Conservation (phyloP, 2,797 vertebrate genomes). For the Rhinophrynus dorsalis region DNA sequence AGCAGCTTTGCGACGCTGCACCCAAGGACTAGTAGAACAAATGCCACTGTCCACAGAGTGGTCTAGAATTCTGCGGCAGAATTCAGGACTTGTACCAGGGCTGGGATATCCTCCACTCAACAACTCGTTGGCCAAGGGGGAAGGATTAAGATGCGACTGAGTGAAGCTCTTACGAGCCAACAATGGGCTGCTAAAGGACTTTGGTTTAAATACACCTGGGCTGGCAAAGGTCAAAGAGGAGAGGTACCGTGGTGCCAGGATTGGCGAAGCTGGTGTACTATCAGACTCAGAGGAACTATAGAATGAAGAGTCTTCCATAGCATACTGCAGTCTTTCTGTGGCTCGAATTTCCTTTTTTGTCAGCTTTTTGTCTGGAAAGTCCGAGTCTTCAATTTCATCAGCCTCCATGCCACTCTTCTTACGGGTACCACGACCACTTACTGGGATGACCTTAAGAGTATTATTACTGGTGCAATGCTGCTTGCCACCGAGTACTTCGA, state of each 20-base stretch:
- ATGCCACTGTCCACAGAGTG: neutral
- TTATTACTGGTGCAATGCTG: neutral
- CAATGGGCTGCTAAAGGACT: neutral
- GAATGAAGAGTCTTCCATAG: slow-evolving; percentile 51
- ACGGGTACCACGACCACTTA: slow-evolving; percentile 60
- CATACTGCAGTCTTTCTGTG: neutral
- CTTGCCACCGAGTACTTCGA: slow-evolving; percentile 56
- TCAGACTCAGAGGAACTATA: slow-evolving; percentile 46
- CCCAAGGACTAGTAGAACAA: slow-evolving; percentile 45
- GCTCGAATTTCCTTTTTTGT: slow-evolving; percentile 25
- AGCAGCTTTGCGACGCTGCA: neutral
- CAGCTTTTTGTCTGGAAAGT: slow-evolving; percentile 23
- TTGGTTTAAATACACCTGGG: slow-evolving; percentile 33
- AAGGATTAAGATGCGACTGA: slow-evolving; percentile 6
- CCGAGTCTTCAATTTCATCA: slow-evolving; percentile 33
- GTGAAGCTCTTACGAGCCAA: neutral
- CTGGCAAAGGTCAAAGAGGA: fast-evolving
- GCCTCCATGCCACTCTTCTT: slow-evolving; percentile 52
- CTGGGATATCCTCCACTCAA: neutral
- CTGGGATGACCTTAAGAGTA: slow-evolving; percentile 59
- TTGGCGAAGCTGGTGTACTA: slow-evolving; percentile 20
- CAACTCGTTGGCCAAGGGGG: neutral
- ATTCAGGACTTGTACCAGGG: neutral
- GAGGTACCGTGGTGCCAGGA: neutral
- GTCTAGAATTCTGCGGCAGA: neutral